Evolutionary conservation across 2,888 invertebrate species (phyloP).

Genomic region (Leptinotarsa peninsularis): DNA sequence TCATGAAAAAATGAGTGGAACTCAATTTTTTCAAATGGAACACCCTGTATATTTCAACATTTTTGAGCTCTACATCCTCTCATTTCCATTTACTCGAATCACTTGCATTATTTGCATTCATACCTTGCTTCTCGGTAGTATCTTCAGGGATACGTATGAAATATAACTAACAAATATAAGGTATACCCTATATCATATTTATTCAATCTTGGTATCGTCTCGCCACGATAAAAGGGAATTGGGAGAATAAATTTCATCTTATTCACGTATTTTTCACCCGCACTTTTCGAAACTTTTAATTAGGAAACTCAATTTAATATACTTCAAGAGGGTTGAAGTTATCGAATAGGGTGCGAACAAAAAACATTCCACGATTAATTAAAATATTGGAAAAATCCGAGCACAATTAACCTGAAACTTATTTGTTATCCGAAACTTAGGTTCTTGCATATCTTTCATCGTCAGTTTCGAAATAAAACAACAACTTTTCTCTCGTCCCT

Average conservation of each 20-base stretch:
- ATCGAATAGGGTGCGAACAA: constrained; percentile 49
- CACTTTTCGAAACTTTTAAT: constrained; percentile 62
- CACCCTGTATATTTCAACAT: too few species aligned
- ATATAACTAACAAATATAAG: too few species aligned
- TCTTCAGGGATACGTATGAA: too few species aligned
- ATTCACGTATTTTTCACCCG: constrained; percentile 51
- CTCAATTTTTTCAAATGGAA: too few species aligned
- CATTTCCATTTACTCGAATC: too few species aligned
- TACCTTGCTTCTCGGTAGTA: too few species aligned
- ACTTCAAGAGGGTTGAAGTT: constrained; percentile 55
- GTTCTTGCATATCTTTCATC: constrained; percentile 9
- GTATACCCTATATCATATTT: background rate
- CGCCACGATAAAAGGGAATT: constrained; percentile 32
- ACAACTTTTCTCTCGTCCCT: background rate
- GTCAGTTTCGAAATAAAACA: background rate
- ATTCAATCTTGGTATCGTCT: background rate
- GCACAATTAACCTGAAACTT: constrained; percentile 44
- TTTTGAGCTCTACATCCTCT: too few species aligned
- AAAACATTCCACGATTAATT: constrained; percentile 53
- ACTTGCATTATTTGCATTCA: too few species aligned
- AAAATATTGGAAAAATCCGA: constrained; percentile 53
- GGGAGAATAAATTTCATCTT: constrained; percentile 43
- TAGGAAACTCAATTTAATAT: constrained; percentile 61
- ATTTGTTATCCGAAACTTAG: constrained; percentile 14
- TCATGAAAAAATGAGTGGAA: too few species aligned